A percentile compares a stretch with the other conserved stretches of the same genome.
Evolutionary conservation across 2,113 vertebrate species (phyloP).

Genomic region (Strix aluco): DNA sequence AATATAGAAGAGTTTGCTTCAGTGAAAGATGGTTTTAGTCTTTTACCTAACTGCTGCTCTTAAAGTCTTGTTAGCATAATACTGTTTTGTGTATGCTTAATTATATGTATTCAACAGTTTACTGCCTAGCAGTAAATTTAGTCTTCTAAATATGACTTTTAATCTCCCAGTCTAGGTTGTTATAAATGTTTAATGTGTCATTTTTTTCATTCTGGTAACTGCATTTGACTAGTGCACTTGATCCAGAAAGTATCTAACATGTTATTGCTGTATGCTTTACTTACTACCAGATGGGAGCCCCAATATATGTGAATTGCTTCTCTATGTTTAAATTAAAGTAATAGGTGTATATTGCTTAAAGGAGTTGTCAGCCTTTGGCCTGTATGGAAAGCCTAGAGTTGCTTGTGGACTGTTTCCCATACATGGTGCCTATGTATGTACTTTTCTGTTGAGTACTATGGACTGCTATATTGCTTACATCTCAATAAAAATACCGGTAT

Average conservation of each 20-base stretch:
- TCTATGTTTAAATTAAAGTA: neutral
- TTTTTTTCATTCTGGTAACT: neutral
- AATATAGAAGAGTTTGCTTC: neutral
- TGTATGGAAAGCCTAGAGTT: neutral
- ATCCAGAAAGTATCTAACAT: neutral
- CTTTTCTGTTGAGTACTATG: neutral
- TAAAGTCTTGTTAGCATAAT: slow-evolving; percentile 4
- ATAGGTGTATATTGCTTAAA: neutral
- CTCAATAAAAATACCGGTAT: neutral
- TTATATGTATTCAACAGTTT: neutral
- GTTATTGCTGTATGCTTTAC: neutral
- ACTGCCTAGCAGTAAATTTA: neutral
- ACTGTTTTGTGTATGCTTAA: neutral
- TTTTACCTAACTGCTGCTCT: neutral
- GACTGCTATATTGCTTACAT: neutral
- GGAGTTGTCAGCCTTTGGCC: neutral
- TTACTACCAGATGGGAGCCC: neutral
- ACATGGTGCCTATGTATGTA: neutral
- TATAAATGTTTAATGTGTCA: neutral
- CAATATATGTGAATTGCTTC: neutral
- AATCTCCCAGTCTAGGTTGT: neutral
- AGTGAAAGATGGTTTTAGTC: neutral
- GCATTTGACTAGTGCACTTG: neutral
- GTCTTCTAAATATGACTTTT: neutral
- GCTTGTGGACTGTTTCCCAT: neutral